phyloP scores from a whole-genome alignment of 2,888 invertebrate species.

The Cataglyphis altisquamis region DNA sequence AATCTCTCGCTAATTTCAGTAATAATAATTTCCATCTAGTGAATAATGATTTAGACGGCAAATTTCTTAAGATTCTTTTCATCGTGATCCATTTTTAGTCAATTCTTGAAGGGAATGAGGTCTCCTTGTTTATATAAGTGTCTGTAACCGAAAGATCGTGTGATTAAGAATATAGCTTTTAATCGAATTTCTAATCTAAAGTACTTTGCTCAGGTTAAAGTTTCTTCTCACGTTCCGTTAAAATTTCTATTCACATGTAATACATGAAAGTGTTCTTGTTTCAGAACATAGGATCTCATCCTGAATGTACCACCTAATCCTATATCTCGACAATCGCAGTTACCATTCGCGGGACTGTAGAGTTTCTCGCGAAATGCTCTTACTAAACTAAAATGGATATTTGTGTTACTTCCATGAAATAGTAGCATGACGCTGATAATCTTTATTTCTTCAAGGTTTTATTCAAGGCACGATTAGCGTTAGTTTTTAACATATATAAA shows the following conservation, averaged over 20 bases:
- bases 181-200: conserved; percentile 14
- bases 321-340: conserved; percentile 42
- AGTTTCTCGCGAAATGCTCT: conserved; percentile 38
- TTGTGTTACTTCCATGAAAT: conserved; percentile 25
- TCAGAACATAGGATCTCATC: not conserved
- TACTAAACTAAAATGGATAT: conserved; percentile 42
- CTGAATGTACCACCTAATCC: conserved; percentile 48
- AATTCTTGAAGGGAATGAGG: not conserved
- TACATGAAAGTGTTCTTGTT: conserved; percentile 46
- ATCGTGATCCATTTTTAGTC: not conserved
- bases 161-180: not conserved
- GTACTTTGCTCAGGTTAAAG: not conserved
- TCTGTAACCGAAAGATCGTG: not conserved
- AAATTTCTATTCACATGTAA: conserved; percentile 51
- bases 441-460: conserved; percentile 24
- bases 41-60: not conserved
- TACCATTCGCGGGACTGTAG: conserved; percentile 39
- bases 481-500: not conserved
- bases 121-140: not conserved
- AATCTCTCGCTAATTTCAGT: not conserved
- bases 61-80: not conserved
- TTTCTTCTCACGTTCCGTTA: conserved; percentile 47
- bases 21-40: not conserved
- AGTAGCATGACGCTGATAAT: conserved; percentile 13
- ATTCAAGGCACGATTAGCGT: not conserved